Evolutionary conservation across 2,797 vertebrate genomes (phyloP), one percentile per base, ranked within the genome.

Genomic region (Potorous gilbertii): DNA sequence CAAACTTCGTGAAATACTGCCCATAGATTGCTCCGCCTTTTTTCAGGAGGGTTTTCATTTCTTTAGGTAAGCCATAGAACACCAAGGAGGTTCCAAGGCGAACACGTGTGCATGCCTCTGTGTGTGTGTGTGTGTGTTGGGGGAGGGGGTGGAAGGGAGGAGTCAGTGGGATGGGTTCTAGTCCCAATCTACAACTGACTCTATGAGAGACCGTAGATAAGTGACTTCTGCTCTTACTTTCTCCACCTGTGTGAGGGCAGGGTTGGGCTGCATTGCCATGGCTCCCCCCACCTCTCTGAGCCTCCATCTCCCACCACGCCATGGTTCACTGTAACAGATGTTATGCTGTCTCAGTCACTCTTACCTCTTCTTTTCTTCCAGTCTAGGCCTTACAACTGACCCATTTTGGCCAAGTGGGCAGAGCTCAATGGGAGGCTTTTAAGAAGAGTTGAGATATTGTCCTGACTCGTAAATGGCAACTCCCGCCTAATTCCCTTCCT

Each of bases 401-500:
- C 9, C 74, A 87, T 8, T 18, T 87, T 50, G 74, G 74, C 74
- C 40, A 87, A 50, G 40, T 87, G 74, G 74, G 24, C 24, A 27
- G 8, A 50, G 3, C 21, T 46, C 40, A 11, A 40, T 10, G 21
- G 21, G 18, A 46, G 18, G 40, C 21, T 81, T 46, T 46, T 46
- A 40, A 81, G 40, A 81, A 87, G 40, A 87, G 31, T 89, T 93
- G 56, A 34, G 91, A 90, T 92, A 46, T 54, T 95, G 89, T 28
- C 59, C 66, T 95, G 62, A 96, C 29, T 54, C 34, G 90, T 62
- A 54, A 97, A 92, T 40, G 93, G 8, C 2, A 95, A 29, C 55
- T 95, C 93, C 93, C 57, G 55, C 52, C 92, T 93, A 91, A 55
- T 50, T 54, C 21, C 93, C 56, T 55, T 97, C 55, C 24, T 54